Evolutionary conservation across 2,113 vertebrate species (phyloP).

Genomic region (Nesoenas mayeri): DNA sequence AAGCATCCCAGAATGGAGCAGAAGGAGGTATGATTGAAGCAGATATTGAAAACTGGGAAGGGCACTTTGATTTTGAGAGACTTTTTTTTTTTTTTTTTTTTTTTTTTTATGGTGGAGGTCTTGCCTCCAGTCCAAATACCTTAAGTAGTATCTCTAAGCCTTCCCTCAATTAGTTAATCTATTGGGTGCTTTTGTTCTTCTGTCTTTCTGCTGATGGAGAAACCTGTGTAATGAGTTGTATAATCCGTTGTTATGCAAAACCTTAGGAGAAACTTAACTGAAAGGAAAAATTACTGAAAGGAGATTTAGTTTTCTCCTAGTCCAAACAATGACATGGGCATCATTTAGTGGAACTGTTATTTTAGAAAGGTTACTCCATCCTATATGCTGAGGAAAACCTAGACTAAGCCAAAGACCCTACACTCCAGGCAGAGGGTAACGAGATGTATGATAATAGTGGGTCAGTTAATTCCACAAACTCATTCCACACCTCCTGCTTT

Average conservation of each 20-base stretch:
- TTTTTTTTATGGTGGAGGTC: neutral
- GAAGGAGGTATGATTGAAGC: neutral
- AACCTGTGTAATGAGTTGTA: neutral
- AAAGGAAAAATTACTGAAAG: no score
- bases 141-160: neutral
- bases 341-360: neutral
- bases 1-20: neutral
- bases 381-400: neutral
- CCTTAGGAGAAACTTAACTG: no score
- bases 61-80: neutral
- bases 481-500: neutral
- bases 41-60: neutral
- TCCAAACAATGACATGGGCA: no score
- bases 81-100: no score
- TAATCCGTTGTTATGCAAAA: no score
- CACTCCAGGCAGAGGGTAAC: neutral
- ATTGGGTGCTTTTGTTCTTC: neutral
- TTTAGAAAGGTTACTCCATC: neutral
- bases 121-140: neutral
- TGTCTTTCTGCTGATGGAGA: neutral
- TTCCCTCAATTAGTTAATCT: neutral
- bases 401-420: neutral
- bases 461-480: neutral
- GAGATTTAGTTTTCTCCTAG: no score
- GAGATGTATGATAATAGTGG: neutral